Percentiles rank a stretch among this genome's conserved stretches.
Evolutionary conservation across 37 sponge, comb jelly and placozoan genomes (phyloP).

Genomic region (Cladorhizidae sp.): DNA sequence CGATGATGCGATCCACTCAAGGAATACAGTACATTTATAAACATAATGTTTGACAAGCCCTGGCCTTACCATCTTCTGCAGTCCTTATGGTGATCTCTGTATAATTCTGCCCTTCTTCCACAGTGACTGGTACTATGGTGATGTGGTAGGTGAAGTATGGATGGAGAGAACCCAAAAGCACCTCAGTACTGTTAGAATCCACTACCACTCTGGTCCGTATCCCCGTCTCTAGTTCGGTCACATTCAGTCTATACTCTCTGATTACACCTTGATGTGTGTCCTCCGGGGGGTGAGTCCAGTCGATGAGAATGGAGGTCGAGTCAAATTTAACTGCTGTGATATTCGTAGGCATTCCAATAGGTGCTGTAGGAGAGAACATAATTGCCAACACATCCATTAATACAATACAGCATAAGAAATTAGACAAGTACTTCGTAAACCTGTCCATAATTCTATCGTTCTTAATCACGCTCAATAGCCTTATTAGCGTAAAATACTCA

Average conservation of each 20-base stretch:
- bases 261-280: slow-evolving; percentile 38
- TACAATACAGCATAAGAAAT: no score
- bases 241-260: slow-evolving; percentile 22
- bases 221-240: slow-evolving; percentile 18
- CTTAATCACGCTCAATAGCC: no score
- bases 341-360: slow-evolving; percentile 3
- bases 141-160: slow-evolving; percentile 51
- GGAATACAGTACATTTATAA: no score
- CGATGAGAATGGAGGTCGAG: slow-evolving; percentile 10
- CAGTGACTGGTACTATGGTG: slow-evolving; percentile 22
- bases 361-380: background rate
- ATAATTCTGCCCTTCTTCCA: slow-evolving; percentile 31
- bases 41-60: no score
- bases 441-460: no score
- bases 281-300: slow-evolving; percentile 48
- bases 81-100: background rate
- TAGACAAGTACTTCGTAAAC: no score
- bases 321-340: slow-evolving; percentile 1
- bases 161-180: slow-evolving; percentile 30
- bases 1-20: no score
- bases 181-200: background rate
- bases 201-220: background rate
- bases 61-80: slow-evolving; percentile 44
- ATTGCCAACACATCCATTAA: no score
- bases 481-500: no score